These are phyloP conservation scores for Epinotia bilunana DNA, from an alignment of 2,888 invertebrate genomes.

Conservation along the genomic window DNA sequence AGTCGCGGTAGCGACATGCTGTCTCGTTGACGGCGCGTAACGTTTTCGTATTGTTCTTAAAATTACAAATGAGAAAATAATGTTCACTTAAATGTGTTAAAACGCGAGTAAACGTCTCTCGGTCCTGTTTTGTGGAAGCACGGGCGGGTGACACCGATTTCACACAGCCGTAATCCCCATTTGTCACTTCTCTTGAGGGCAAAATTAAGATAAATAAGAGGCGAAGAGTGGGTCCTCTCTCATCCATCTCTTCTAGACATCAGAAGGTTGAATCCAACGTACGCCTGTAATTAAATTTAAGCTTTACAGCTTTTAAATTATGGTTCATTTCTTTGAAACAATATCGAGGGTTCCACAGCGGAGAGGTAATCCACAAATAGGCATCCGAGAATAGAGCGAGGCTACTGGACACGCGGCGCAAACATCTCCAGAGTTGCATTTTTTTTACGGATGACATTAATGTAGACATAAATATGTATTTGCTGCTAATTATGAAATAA, in stretches of 20 bases:
- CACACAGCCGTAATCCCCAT: conserved; percentile 69
- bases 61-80: conserved; percentile 39
- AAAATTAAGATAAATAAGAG: conserved; percentile 82
- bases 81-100: conserved; percentile 34
- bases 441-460: conserved; percentile 50
- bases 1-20: conserved; percentile 6
- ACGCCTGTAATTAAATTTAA: conserved; percentile 55
- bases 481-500: neutral
- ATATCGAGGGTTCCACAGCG: conserved; percentile 68
- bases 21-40: conserved; percentile 17
- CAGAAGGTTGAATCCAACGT: conserved; percentile 61
- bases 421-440: conserved; percentile 67
- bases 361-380: conserved; percentile 80
- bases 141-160: conserved; percentile 64
- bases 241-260: conserved; percentile 56
- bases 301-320: conserved; percentile 62
- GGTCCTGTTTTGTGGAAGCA: conserved; percentile 42
- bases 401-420: conserved; percentile 66
- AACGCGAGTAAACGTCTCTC: conserved; percentile 42
- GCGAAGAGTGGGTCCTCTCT: conserved; percentile 79
- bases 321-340: conserved; percentile 64
- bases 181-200: conserved; percentile 75
- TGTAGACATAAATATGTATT: conserved; percentile 2
- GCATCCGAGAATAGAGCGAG: conserved; percentile 83
- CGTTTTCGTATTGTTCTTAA: conserved; percentile 36